Evolutionary conservation across 1,140 invertebrate species (phyloP), one percentile per base, ranked within the genome.

Genomic region (Drosophila auraria): DNA sequence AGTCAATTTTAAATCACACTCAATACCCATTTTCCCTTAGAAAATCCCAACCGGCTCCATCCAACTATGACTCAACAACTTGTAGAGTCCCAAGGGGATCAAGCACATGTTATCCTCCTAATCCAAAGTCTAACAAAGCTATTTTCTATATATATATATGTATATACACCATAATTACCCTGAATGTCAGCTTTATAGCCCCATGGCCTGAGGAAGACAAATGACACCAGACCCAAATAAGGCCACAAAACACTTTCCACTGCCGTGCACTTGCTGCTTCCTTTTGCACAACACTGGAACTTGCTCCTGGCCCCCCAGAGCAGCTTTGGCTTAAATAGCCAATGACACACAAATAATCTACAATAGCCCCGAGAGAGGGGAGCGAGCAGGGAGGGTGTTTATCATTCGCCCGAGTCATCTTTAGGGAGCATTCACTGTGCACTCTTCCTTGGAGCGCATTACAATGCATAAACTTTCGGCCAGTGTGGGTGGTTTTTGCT

Each of bases 401-500:
- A 64, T 61, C 69, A 45, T 73, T 61, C 57, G 42, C 49, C 63
- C 60, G 61, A 83, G 80, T 87, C 84, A 80, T 62, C 66, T 70
- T 80, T 87, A 47, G 70, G 59, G 53, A 63, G 65, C 62, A 45
- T 60, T 82, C 75, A 83, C 68, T 87, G 83, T 83, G 59, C 56
- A 58, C 54, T 47, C 47, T 65, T 20, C 49, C 44, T 58, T 23
- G 56, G 59, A 60, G 71, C 74, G 51, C 68, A 80, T 84, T 78
- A 87, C 83, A 76, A 83, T 87, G 83, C 84, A 78, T 53, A 83
- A 87, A 54, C 77, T 86, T 68, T 68, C 49, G 36, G 56, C 17
- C 68, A 54, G 51, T 64, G 62, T 72, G 42, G 45, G 30, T 42
- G 42, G 44, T 47, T 80, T 53, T 47, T 65, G 65, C 68, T 45